A percentile compares a stretch with the other conserved stretches of the same genome.
phyloP scores from a whole-genome alignment of 2,113 vertebrate genomes.

The Nothocercus julius region DNA sequence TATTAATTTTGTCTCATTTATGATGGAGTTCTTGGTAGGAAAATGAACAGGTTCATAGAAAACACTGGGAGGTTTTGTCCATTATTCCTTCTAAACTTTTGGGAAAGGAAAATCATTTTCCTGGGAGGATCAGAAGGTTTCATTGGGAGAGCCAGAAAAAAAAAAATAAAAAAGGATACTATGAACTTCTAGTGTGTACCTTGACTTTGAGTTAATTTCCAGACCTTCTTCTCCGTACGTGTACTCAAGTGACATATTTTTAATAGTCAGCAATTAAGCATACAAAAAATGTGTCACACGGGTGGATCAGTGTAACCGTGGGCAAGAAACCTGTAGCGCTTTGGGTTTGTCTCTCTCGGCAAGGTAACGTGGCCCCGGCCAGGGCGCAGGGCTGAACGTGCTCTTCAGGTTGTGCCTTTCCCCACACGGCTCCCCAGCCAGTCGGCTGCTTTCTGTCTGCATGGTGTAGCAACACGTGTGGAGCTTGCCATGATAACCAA shows the following conservation, averaged over 20 bases:
- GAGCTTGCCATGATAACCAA: neutral
- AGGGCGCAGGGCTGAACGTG: neutral
- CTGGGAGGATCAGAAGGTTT: neutral
- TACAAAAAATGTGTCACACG: neutral
- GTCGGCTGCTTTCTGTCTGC: neutral
- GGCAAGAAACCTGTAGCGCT: neutral
- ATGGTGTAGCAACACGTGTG: neutral
- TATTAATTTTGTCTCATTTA: neutral
- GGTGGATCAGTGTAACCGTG: neutral
- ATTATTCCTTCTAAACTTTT: neutral
- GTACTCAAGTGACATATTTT: neutral
- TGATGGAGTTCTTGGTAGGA: neutral
- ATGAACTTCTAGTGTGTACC: neutral
- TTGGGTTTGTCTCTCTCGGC: neutral
- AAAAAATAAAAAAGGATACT: neutral
- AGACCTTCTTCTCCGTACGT: neutral
- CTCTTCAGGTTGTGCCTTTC: neutral
- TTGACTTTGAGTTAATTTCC: neutral
- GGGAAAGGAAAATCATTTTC: neutral
- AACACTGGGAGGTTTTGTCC: neutral
- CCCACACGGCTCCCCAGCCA: neutral
- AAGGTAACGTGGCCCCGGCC: neutral
- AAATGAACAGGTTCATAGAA: neutral
- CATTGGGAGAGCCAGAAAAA: neutral
- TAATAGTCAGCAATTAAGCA: neutral